phyloP scores from a whole-genome alignment of 2,888 invertebrate species.

The Aromia moschata region DNA sequence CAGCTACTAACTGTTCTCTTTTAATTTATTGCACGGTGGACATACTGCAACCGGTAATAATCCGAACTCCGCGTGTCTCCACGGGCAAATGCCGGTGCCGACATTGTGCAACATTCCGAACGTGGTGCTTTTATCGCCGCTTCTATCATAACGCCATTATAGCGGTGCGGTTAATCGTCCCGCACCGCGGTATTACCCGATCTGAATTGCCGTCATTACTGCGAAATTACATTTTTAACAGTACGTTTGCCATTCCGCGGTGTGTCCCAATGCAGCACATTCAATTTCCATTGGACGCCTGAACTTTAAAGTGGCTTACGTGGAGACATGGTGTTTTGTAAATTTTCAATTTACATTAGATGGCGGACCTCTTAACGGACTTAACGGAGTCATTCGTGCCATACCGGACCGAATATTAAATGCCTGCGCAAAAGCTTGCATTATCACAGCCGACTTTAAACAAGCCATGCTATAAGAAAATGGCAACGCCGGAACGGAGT shows the following conservation, averaged over 20 bases:
- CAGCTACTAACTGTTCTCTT: constrained; percentile 4
- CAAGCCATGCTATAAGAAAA: too few species aligned
- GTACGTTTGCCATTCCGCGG: constrained; percentile 11
- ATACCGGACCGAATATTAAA: too few species aligned
- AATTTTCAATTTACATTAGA: too few species aligned
- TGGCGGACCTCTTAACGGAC: too few species aligned
- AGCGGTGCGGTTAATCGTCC: constrained; percentile 22
- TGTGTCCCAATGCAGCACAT: background rate
- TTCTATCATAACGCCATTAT: constrained; percentile 26
- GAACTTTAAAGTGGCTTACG: too few species aligned
- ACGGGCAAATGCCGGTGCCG: constrained; percentile 3
- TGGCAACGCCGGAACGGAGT: too few species aligned
- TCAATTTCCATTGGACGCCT: too few species aligned
- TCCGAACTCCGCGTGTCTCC: constrained; percentile 12
- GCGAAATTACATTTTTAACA: constrained; percentile 21
- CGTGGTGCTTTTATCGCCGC: constrained; percentile 14
- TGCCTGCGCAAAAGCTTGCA: too few species aligned
- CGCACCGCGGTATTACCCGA: constrained; percentile 10
- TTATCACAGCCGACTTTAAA: too few species aligned
- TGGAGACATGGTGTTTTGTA: too few species aligned
- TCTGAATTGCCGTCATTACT: constrained; percentile 29
- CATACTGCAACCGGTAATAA: background rate
- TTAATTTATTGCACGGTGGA: background rate
- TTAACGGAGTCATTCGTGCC: too few species aligned
- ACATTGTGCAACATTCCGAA: constrained; percentile 20